Base-by-base conservation (phyloP, 2,113 vertebrate species). In the Telmatochromis bifrenatus region DNA sequence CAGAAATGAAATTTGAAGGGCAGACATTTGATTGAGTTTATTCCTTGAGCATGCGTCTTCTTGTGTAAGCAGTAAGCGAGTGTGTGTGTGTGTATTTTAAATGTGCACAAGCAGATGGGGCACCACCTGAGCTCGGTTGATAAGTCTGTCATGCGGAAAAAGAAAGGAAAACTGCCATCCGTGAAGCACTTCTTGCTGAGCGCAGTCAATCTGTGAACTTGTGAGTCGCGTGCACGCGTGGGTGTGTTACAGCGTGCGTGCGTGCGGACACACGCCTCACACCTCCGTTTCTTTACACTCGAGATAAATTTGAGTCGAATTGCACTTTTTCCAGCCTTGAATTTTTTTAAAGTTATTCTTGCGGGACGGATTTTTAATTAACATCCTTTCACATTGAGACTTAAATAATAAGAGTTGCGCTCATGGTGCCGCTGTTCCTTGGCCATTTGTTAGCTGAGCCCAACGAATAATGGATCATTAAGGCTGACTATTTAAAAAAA, bases 61-160 rank as follows among this genome's bases (percentile, higher is more conserved):
- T 90, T 91, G 88, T 92, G 87, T 92, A 93, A 91, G 85, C 90
- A 87, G 91, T 84, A 28, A 88, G 85, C 84, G 21, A 31, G 60
- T 87, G 87, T 73, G 45, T 68, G 47, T 39, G 47, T 89, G 88
- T 86, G 80, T 92, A 62, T 83, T 91, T 92, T 88, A 90, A 95
- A 92, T 92, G 89, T 88, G 68, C 31, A 26, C 84, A 58, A 92
- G 89, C 92, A 94, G 94, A 93, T 95, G 90, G 92, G 93, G 93
- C 94, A 86, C 95, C 95, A 97, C 96, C 96, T 97, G 96, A 97
- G 95, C 95, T 91, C 26, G 42, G 87, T 90, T 94, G 96, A 96
- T 96, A 96, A 96, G 95, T 95, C 94, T 96, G 93, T 94, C 92
- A 93, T 86, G 95, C 91, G 88, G 92, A 95, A 93, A 96, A 86